Evolutionary conservation across 2,797 vertebrate species (phyloP).

Genomic region (Diglossa cyanea): DNA sequence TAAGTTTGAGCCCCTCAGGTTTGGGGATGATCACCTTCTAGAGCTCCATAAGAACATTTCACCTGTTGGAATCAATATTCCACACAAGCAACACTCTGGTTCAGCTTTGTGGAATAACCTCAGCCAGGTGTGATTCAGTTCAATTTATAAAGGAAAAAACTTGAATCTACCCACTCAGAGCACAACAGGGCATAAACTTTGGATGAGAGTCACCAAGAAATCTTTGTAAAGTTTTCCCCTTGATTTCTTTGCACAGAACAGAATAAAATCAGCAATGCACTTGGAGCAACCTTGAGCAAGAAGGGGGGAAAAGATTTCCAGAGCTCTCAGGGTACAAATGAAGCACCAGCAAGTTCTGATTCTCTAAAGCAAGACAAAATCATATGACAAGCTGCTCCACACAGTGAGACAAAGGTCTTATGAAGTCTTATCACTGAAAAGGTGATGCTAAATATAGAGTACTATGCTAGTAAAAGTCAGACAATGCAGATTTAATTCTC

Average conservation of each 20-base stretch:
- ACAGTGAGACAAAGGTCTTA: background rate
- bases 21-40: background rate
- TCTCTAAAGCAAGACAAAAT: background rate
- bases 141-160: background rate
- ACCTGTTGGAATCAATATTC: background rate
- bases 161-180: background rate
- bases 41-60: background rate
- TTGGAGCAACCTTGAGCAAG: background rate
- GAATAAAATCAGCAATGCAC: background rate
- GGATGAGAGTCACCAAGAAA: background rate
- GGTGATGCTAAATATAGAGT: background rate
- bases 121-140: background rate
- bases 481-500: background rate
- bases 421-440: background rate
- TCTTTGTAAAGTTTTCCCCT: background rate
- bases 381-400: background rate
- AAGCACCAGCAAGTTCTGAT: background rate
- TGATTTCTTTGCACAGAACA: background rate
- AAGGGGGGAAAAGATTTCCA: background rate
- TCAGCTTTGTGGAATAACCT: background rate
- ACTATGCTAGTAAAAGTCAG: background rate
- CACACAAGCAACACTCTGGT: background rate
- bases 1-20: background rate
- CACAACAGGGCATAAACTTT: background rate
- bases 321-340: background rate